Evolutionary conservation across 2,888 invertebrate species (phyloP), one percentile per base, ranked within the genome.

Genomic region (Galerucella nymphaeae): DNA sequence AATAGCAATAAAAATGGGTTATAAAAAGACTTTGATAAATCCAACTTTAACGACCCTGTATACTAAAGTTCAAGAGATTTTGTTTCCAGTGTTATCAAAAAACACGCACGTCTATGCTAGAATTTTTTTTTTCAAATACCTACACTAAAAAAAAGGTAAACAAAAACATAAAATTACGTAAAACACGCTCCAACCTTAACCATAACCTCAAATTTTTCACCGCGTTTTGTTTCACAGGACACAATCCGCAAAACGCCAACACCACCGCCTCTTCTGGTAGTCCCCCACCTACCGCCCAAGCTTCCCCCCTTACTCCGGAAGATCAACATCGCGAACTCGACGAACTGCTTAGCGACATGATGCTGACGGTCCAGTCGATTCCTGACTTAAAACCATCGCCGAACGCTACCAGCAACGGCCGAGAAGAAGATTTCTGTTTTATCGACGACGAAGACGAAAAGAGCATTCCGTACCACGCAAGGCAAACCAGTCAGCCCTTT

Each of bases 391-490:
- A 86, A 78, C 84, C 85, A 80, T 80, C 79, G 69, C 79, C 75
- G 53, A 75, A 75, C 74, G 74, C 66, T 42, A 71, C 65, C 71
- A 75, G 78, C 72, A 75, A 69, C 75, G 75, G 66, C 76, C 70
- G 78, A 66, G 82, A 84, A 77, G 80, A 81, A 77, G 86, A 86
- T 71, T 84, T 86, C 73, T 83, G 85, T 69, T 86, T 82, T 82
- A 86, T 87, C 80, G 86, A 87, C 85, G 85, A 85, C 66, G 84
- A 85, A 70, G 83, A 84, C 66, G 89, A 89, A 78, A 89, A 89
- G 77, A 90, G 92, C 86, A 95, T 95, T 86, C 96, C 96, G 80
- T 96, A 96, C 88, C 96, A 96, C 92, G 96, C 96, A 83, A 90
- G 96, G 83, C 92, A 94, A 81, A 94, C 96, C 87, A 94, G 94